These are phyloP conservation scores for Echiichthys vipera DNA, from an alignment of 2,797 vertebrate genomes.

Conservation along the genomic window DNA sequence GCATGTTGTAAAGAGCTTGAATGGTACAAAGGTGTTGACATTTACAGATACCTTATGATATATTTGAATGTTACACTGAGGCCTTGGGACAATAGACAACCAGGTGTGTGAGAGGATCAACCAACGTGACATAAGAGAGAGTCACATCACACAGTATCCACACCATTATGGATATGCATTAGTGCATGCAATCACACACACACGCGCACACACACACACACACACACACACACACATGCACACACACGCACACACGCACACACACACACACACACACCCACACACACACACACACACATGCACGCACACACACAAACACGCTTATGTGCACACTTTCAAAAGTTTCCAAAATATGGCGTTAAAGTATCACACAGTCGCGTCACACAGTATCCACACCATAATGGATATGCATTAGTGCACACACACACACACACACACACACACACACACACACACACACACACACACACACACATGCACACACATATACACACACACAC, in stretches of 20 bases:
- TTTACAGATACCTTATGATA: not conserved
- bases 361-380: too few relatives aligned
- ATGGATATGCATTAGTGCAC: too few relatives aligned
- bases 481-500: too few relatives aligned
- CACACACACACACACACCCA: not conserved
- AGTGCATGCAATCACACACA: not conserved
- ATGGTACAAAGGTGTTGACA: too few relatives aligned
- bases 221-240: not conserved
- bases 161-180: too few relatives aligned
- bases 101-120: slow-evolving; percentile 27
- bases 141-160: slow-evolving; percentile 2
- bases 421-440: too few relatives aligned
- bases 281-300: not conserved
- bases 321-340: not conserved
- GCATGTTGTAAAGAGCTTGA: not conserved
- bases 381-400: too few relatives aligned
- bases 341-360: too few relatives aligned
- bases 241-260: not conserved
- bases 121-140: not conserved
- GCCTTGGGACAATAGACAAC: slow-evolving; percentile 6
- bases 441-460: too few relatives aligned
- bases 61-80: not conserved
- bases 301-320: not conserved
- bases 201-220: not conserved
- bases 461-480: too few relatives aligned